Evolutionary conservation across 2,113 vertebrate genomes (phyloP).

Genomic region (Telmatochromis brachygnathus): DNA sequence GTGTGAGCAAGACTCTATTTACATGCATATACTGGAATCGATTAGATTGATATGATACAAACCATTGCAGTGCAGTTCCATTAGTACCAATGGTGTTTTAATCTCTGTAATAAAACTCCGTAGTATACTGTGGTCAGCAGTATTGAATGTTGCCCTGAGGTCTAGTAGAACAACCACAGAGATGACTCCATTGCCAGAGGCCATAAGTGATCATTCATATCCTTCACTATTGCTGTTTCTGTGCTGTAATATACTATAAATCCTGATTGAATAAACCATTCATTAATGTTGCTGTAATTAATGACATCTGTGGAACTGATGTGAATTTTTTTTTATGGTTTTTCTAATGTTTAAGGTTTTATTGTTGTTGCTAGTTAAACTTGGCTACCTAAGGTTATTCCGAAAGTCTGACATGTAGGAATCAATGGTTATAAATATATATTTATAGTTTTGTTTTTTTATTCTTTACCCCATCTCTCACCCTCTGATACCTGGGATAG

Average conservation of each 20-base stretch:
- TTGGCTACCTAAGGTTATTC: not conserved
- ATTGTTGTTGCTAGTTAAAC: not conserved
- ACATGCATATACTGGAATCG: not conserved
- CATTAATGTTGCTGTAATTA: not conserved
- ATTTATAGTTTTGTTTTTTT: not conserved
- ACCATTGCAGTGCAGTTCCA: not conserved
- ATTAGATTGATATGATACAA: not conserved
- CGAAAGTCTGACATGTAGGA: not conserved
- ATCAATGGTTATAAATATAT: not conserved
- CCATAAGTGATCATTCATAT: not conserved
- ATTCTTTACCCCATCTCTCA: not conserved
- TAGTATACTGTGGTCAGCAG: not conserved
- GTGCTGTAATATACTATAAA: not conserved
- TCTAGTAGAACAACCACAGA: not conserved
- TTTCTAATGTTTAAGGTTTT: not conserved
- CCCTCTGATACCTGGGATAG: not conserved
- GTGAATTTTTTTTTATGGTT: not conserved
- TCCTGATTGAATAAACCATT: not conserved
- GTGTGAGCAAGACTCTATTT: not conserved
- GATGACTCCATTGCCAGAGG: not conserved
- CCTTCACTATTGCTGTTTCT: not conserved
- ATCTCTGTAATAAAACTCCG: not conserved
- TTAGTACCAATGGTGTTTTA: not conserved
- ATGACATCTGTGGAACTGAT: not conserved
- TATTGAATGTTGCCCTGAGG: not conserved